These are phyloP conservation scores for Chelonia mydas DNA, from an alignment of 2,797 vertebrate genomes.

Conservation along the genomic window DNA sequence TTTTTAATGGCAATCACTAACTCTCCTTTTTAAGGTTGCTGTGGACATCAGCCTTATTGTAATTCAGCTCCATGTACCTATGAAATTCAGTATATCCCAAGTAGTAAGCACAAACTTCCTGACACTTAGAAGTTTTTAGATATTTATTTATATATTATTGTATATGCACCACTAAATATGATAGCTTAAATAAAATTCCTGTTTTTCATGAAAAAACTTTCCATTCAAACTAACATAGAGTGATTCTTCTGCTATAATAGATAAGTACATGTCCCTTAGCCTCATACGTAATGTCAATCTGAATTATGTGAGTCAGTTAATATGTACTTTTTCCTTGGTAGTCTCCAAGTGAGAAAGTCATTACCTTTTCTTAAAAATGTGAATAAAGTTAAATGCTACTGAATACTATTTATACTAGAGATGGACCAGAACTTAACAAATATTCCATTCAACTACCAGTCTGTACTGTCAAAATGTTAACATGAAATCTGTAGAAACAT, in stretches of 20 bases:
- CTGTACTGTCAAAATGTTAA: not conserved
- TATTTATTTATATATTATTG: not conserved
- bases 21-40: not conserved
- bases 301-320: not conserved
- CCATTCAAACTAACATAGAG: not conserved
- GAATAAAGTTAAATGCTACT: not conserved
- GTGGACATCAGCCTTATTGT: not conserved
- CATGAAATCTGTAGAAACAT: not conserved
- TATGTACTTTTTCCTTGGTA: not conserved
- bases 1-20: not conserved
- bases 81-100: not conserved
- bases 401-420: not conserved
- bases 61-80: fast-evolving
- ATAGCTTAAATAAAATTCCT: not conserved
- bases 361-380: not conserved
- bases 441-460: not conserved
- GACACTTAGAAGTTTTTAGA: not conserved
- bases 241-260: not conserved
- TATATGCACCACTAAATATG: fast-evolving
- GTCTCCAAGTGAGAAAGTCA: not conserved
- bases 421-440: not conserved
- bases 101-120: not conserved
- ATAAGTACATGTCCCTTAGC: not conserved
- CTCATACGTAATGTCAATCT: not conserved
- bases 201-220: not conserved